These are phyloP conservation scores for Acanthosepion lycidas DNA, from an alignment of 2,888 invertebrate genomes.

Conservation along the genomic window DNA sequence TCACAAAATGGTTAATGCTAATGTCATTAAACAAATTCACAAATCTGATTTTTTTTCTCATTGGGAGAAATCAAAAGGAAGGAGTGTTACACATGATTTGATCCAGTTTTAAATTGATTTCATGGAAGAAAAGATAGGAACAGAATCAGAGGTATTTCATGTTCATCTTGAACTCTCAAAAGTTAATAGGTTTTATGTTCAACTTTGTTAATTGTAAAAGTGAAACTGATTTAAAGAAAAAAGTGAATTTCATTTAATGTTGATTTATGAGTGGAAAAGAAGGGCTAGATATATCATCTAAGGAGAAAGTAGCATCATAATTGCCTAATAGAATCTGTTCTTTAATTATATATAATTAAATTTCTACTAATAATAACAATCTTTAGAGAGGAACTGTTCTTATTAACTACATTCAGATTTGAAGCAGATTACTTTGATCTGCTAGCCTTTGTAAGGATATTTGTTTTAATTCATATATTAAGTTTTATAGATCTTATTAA, in stretches of 20 bases:
- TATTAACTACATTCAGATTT: too few relatives aligned
- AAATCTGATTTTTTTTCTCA: neutral
- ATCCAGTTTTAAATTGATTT: slow-evolving; percentile 10
- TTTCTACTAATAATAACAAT: too few relatives aligned
- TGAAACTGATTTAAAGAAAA: neutral
- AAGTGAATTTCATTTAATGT: neutral
- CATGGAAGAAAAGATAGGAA: neutral
- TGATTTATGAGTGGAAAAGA: neutral
- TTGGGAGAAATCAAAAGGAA: neutral
- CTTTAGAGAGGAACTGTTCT: too few relatives aligned
- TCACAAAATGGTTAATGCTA: neutral
- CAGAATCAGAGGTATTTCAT: neutral
- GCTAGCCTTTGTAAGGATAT: too few relatives aligned
- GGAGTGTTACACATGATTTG: neutral
- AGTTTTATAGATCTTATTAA: too few relatives aligned
- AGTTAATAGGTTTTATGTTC: neutral
- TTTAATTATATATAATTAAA: too few relatives aligned
- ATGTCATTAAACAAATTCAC: neutral
- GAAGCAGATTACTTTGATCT: too few relatives aligned
- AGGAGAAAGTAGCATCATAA: too few relatives aligned
- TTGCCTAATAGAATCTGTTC: too few relatives aligned
- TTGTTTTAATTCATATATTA: too few relatives aligned
- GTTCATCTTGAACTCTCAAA: neutral
- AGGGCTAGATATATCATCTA: neutral
- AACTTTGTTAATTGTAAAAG: neutral